Base-by-base conservation (phyloP, 2,888 invertebrate genomes). In the Elegia similella region DNA sequence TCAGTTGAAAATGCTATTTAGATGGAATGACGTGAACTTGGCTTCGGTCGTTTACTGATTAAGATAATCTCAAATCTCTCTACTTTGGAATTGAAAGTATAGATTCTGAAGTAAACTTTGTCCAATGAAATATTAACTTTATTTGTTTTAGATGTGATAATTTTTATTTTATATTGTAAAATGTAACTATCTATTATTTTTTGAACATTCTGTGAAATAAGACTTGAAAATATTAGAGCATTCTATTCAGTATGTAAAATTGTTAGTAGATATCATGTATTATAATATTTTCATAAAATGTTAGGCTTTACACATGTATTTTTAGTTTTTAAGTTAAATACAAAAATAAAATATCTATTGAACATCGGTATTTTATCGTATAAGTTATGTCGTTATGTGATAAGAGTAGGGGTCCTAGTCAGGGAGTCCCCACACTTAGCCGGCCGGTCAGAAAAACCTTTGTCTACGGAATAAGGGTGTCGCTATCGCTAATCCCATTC, bases 291-390 rank as follows among this genome's bases (percentile, higher is more conserved):
- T 70, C 69, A 64, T 72, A 66, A 73, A 68, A 76, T 72, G 68
- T 75, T 77, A 80, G 70, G 75, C 79, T 80, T 76, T 75, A 78
- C 75, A 78, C 76, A 71, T 85, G 82, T 84, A 83, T 82, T 82
- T 81, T 78, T 86, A 86, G 83, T 69, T 81, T 50, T 67, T 87
- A 86, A 86, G 86, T 78, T 78, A 80, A 86, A 84, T 85, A 86
- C 15, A 46, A 47, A 47, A 47, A 29, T 29, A 55, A 86, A 87
- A 80, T 84, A 86, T 75, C 75, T 79, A 79, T 73, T 68, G 68
- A 75, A 58, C 52, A 55, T 57, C 46, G 8, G 12, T 38, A 10
- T 54, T 50, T 60, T 46, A 23, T 23, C 23, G 5, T 23, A 23
- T 23, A 23, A 23, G 23, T 50, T 53, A 57, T 56, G 55, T 8